phyloP scores from a whole-genome alignment of 35 echinoderm and acorn worm genomes.

The Heliocidaris erythrogramma region DNA sequence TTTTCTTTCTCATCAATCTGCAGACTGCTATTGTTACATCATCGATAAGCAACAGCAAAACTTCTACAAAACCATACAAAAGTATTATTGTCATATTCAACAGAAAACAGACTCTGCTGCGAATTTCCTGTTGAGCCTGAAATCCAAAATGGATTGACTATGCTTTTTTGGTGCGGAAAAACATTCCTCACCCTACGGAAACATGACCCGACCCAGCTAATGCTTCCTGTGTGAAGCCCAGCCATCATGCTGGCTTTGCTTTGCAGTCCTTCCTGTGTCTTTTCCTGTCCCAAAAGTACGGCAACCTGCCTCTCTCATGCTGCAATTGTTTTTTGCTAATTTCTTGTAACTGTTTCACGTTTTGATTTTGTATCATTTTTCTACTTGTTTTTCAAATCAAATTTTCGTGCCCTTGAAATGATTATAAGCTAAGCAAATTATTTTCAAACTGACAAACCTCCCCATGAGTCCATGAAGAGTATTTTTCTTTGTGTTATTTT shows the following conservation, averaged over 20 bases:
- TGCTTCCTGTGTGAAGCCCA: neutral
- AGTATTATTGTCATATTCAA: neutral
- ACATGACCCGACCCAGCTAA: neutral
- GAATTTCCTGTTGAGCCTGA: neutral
- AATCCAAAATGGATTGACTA: neutral
- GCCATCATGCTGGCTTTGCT: neutral
- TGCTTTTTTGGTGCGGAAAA: neutral
- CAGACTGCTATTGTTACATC: neutral
- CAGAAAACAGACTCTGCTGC: neutral
- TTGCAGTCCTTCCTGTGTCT: neutral
- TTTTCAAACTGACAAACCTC: no score
- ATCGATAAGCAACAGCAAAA: neutral
- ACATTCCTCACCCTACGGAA: slow-evolving; percentile 8
- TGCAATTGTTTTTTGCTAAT: neutral
- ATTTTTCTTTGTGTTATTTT: no score
- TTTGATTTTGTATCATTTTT: neutral
- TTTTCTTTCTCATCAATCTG: neutral
- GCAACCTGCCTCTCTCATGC: neutral
- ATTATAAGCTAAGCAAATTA: neutral
- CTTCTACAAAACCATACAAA: neutral
- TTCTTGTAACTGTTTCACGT: neutral
- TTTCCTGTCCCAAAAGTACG: neutral
- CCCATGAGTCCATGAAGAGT: no score
- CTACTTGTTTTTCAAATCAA: neutral
- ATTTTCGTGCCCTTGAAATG: neutral